phyloP scores from a whole-genome alignment of 2,888 invertebrate genomes.

The Agrotis puta region DNA sequence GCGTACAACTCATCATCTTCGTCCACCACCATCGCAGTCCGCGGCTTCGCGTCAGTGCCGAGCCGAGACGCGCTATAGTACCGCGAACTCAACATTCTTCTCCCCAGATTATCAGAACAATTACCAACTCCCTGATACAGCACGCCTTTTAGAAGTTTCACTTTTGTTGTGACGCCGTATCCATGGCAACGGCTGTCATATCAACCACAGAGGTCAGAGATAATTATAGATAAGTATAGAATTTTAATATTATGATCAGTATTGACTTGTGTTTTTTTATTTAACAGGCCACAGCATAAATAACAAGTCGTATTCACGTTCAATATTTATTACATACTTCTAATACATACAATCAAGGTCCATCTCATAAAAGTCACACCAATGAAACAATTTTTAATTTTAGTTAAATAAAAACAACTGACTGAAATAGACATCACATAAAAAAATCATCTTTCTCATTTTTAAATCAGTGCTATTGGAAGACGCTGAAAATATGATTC shows the following conservation, averaged over 20 bases:
- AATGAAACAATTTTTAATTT: constrained; percentile 80
- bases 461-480: constrained; percentile 84
- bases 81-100: constrained; percentile 83
- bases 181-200: constrained; percentile 75
- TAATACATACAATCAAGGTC: constrained; percentile 88
- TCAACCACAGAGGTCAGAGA: constrained; percentile 27
- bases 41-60: constrained; percentile 82
- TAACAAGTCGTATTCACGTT: constrained; percentile 75
- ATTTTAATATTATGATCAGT: constrained; percentile 1
- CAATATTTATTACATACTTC: constrained; percentile 88
- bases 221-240: constrained; percentile 11
- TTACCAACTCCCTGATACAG: constrained; percentile 6
- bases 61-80: constrained; percentile 84
- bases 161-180: constrained; percentile 87
- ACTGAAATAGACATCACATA: constrained; percentile 84
- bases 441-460: constrained; percentile 64
- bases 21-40: constrained; percentile 83
- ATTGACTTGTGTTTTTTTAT: constrained; percentile 5
- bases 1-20: constrained; percentile 93
- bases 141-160: constrained; percentile 32
- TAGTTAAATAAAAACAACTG: constrained; percentile 82
- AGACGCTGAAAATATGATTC: constrained; percentile 81
- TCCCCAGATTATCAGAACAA: constrained; percentile 2
- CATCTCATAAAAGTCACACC: constrained; percentile 85
- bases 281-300: constrained; percentile 39